Evolutionary conservation across 1,140 invertebrate genomes (phyloP).

Genomic region (Ostrea denselamellosa): DNA sequence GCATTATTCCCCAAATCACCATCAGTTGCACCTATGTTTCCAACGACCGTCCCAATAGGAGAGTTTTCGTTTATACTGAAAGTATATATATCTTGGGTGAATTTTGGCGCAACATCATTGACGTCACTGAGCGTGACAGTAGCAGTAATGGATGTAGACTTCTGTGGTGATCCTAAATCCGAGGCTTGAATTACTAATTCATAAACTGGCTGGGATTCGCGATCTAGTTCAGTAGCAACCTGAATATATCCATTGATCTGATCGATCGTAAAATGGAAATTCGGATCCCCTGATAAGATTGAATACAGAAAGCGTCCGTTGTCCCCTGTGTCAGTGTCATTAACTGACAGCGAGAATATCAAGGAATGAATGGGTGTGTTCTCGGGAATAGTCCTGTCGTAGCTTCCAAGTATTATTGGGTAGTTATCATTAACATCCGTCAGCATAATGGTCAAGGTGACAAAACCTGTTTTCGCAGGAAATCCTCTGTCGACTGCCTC

Average conservation of each 20-base stretch:
- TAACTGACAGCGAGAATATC: slow-evolving; percentile 88
- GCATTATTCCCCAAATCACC: slow-evolving; percentile 92
- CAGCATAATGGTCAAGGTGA: slow-evolving; percentile 68
- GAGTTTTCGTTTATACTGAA: slow-evolving; percentile 85
- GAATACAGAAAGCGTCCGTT: slow-evolving; percentile 66
- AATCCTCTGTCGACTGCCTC: slow-evolving; percentile 91
- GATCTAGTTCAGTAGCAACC: slow-evolving; percentile 83
- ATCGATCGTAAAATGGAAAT: slow-evolving; percentile 88
- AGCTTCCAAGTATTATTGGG: slow-evolving; percentile 81
- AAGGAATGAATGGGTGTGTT: slow-evolving; percentile 84
- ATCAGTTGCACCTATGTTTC: slow-evolving; percentile 92
- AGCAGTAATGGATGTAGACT: slow-evolving; percentile 81
- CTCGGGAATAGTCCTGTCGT: slow-evolving; percentile 63
- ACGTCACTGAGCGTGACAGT: slow-evolving; percentile 85
- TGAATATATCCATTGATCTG: slow-evolving; percentile 91
- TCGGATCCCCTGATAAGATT: slow-evolving; percentile 46
- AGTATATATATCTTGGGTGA: slow-evolving; percentile 59
- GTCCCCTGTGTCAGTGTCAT: slow-evolving; percentile 68
- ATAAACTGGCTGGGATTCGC: slow-evolving; percentile 81
- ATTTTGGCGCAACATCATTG: slow-evolving; percentile 69
- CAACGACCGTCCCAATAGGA: slow-evolving; percentile 86
- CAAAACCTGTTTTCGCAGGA: slow-evolving; percentile 83
- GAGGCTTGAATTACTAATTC: slow-evolving; percentile 65
- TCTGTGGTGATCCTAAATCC: slow-evolving; percentile 89
- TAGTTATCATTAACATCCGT: slow-evolving; percentile 96